Percentiles rank a stretch among this genome's conserved stretches.
Evolutionary conservation across 2,888 invertebrate genomes (phyloP).

Genomic region (Zonitis immaculata): DNA sequence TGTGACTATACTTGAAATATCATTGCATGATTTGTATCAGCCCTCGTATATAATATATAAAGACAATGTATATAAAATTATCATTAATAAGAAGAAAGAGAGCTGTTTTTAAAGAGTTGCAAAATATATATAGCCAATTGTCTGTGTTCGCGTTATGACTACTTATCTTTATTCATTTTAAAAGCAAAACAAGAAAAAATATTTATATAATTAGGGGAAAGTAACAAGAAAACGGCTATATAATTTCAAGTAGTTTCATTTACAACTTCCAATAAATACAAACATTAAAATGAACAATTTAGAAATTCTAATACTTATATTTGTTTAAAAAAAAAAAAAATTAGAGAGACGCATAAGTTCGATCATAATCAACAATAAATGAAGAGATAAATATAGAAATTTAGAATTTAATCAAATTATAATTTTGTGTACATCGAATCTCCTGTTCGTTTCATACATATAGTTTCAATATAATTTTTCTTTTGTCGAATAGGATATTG

Average conservation of each 20-base stretch:
- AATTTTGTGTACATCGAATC: not conserved
- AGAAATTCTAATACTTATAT: too few species aligned
- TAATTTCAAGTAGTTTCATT: not conserved
- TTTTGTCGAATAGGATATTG: not conserved
- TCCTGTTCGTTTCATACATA: not conserved
- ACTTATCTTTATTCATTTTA: not conserved
- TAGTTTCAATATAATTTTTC: not conserved
- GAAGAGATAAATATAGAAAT: too few species aligned
- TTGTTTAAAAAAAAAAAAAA: too few species aligned
- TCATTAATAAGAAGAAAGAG: not conserved
- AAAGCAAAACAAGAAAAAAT: not conserved
- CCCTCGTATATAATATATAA: too few species aligned
- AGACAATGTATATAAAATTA: not conserved
- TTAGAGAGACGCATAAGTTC: too few species aligned
- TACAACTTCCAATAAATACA: too few species aligned
- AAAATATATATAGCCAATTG: slow-evolving; percentile 1
- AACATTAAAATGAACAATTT: too few species aligned
- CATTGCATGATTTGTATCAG: too few species aligned
- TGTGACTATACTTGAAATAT: too few species aligned
- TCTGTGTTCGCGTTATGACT: not conserved
- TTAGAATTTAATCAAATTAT: not conserved
- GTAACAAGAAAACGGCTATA: not conserved
- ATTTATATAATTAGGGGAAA: too few species aligned
- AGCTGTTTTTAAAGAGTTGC: not conserved
- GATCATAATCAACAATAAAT: too few species aligned